Percentiles rank a stretch among this genome's conserved stretches.
Evolutionary conservation across 2,888 invertebrate species (phyloP).

Genomic region (Sericinus montela): DNA sequence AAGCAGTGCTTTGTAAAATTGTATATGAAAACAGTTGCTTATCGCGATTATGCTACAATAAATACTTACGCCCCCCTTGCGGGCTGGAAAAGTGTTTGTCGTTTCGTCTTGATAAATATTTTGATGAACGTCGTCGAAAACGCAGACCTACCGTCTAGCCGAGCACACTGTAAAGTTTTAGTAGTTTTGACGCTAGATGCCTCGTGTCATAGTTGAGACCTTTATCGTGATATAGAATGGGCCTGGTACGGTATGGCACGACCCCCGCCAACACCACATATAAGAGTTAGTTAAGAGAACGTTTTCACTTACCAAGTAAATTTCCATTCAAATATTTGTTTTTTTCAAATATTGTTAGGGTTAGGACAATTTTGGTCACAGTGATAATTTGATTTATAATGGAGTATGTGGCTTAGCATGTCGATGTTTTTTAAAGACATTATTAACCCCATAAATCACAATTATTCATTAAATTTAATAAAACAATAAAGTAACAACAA

Average conservation of each 20-base stretch:
- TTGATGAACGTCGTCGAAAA: slow-evolving; percentile 26
- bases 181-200: slow-evolving; percentile 68
- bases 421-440: too few relatives aligned
- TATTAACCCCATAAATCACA: too few relatives aligned
- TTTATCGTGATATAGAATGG: slow-evolving; percentile 10
- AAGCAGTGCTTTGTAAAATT: too few relatives aligned
- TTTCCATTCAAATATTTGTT: too few relatives aligned
- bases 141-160: slow-evolving; percentile 37
- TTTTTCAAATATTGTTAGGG: too few relatives aligned
- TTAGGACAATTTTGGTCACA: too few relatives aligned
- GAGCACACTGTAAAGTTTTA: slow-evolving; percentile 55
- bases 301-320: slow-evolving; percentile 1
- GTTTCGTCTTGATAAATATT: slow-evolving; percentile 46
- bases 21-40: too few relatives aligned
- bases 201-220: slow-evolving; percentile 44
- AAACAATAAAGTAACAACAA: too few relatives aligned
- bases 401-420: too few relatives aligned
- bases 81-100: slow-evolving; percentile 31
- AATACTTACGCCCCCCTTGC: slow-evolving; percentile 45
- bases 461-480: too few relatives aligned
- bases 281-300: slow-evolving; percentile 5
- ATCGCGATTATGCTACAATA: not conserved
- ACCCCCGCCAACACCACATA: slow-evolving; percentile 50
- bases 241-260: slow-evolving; percentile 70
- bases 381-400: too few relatives aligned